phyloP scores from a whole-genome alignment of 2,888 invertebrate species.

The Phengaris alcon region DNA sequence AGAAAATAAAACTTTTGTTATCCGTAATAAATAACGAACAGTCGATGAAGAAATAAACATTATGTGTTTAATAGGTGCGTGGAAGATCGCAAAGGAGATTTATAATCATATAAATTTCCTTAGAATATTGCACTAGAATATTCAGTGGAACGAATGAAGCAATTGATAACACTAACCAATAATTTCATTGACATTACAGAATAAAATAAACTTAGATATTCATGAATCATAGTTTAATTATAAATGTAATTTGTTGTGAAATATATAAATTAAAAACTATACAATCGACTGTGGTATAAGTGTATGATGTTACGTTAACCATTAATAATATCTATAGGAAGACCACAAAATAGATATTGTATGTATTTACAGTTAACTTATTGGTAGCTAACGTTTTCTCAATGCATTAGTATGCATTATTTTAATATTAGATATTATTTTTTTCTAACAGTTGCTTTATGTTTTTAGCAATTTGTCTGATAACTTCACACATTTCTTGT shows the following conservation, averaged over 20 bases:
- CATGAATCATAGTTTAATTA: not conserved
- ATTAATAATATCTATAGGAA: not conserved
- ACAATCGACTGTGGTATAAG: not conserved
- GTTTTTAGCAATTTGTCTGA: too few species aligned
- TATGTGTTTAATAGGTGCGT: slow-evolving; percentile 37
- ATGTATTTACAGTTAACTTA: not conserved
- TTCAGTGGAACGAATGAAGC: slow-evolving; percentile 35
- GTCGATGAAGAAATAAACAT: slow-evolving; percentile 41
- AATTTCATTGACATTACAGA: slow-evolving; percentile 18
- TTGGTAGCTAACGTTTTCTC: not conserved
- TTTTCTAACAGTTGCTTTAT: not conserved
- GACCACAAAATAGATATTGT: slow-evolving; percentile 23
- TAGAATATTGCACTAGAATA: slow-evolving; percentile 39
- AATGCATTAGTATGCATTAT: not conserved
- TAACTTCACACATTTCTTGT: too few species aligned
- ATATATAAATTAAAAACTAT: not conserved
- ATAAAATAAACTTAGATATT: slow-evolving; percentile 19
- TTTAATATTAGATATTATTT: not conserved
- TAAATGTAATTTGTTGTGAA: slow-evolving; percentile 22
- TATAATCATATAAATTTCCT: slow-evolving; percentile 39
- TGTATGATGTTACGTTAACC: not conserved
- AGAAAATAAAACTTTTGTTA: slow-evolving; percentile 58
- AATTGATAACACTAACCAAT: slow-evolving; percentile 30
- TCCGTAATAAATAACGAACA: slow-evolving; percentile 58
- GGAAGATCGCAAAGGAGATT: slow-evolving; percentile 39